A percentile compares a stretch with the other conserved stretches of the same genome.
Evolutionary conservation across 2,113 vertebrate species (phyloP).

Genomic region (human (Homo sapiens)): DNA sequence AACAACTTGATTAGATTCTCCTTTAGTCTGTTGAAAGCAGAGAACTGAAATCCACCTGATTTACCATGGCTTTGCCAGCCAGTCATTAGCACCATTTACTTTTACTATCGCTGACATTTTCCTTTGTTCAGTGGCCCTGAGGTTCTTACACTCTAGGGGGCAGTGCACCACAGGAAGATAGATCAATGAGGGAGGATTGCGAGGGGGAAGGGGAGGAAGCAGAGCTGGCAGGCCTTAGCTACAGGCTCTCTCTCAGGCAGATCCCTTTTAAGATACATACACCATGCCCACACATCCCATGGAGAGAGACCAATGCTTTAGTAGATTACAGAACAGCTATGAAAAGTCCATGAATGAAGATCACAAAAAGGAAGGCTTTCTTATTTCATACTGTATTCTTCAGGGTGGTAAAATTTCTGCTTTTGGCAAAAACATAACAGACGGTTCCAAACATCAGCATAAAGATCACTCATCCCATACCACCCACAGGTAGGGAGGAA

Average conservation of each 20-base stretch:
- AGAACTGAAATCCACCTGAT: not conserved
- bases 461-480: not conserved
- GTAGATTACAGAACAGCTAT: not conserved
- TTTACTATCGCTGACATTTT: not conserved
- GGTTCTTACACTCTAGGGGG: not conserved
- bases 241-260: not conserved
- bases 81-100: not conserved
- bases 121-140: not conserved
- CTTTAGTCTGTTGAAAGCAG: not conserved
- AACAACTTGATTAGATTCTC: not conserved
- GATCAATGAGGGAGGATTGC: too few species aligned
- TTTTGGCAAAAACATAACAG: not conserved
- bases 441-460: not conserved
- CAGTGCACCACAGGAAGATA: not conserved
- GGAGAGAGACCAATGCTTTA: not conserved
- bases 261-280: not conserved
- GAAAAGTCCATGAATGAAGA: not conserved
- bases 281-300: fast-evolving
- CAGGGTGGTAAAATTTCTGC: not conserved
- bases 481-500: not conserved
- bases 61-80: too few species aligned
- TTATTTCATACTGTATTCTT: not conserved
- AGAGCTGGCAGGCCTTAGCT: too few species aligned
- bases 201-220: too few species aligned
- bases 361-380: not conserved